Evolutionary conservation across 2,113 vertebrate species (phyloP), one percentile per base, ranked within the genome.

Genomic region (Platycercus adscitus): DNA sequence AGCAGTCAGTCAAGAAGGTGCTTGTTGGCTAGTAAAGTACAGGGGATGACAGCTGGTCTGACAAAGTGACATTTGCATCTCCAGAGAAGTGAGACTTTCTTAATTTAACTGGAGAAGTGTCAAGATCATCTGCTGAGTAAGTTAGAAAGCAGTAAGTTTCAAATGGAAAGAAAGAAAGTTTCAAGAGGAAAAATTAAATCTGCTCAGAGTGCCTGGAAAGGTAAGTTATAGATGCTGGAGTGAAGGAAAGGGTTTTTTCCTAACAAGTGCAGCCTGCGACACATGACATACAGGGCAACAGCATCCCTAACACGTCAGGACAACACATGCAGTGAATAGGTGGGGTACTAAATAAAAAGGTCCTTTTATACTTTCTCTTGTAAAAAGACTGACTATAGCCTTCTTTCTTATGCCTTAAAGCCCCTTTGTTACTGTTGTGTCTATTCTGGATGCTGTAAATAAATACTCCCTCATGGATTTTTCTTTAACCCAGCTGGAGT

Each of bases 101-200:
- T 97, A 95, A 97, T 95, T 92, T 96, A 95, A 90, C 91, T 43
- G 50, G 46, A 86, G 80, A 92, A 89, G 77, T 95, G 96, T 94
- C 92, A 81, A 88, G 92, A 96, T 94, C 86, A 68, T 92, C 83
- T 92, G 93, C 91, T 91, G 94, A 94, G 76, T 71, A 84, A 91
- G 91, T 92, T 64, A 63, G 88, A 92, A 80, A 68, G 50, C 84
- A 88, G 58, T 17, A 86, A 94, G 69, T 83, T 93, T 93, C 76
- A 43, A 68, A 82, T 24, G 20, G 85, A 94, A 89, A 87, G 60
- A 43, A 49, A 77, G 50, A 68, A 95, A 86, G 63, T 91, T 93
- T 91, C 80, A 78, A 81, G 75, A 68, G 68, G 33, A 60, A 91
- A 81, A 95, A 71, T 47, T 63, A 68, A 77, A 73, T 84, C 44